Conservation (phyloP, 2,113 vertebrate species). For the Alaudala cheleensis region DNA sequence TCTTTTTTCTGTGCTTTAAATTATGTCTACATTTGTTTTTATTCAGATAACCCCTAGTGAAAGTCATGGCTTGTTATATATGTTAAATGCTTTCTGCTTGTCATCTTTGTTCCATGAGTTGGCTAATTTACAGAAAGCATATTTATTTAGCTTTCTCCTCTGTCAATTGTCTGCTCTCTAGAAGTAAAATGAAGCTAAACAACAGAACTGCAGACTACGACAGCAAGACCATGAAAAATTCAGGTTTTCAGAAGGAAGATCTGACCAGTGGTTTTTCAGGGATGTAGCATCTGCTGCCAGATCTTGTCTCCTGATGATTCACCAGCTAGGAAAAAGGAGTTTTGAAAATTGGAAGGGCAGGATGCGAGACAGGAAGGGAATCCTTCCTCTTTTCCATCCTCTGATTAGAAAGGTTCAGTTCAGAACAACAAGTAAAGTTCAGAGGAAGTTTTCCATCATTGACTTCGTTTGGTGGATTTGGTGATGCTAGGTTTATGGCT, state of each 20-base stretch:
- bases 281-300: neutral
- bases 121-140: neutral
- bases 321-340: neutral
- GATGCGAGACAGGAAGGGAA: neutral
- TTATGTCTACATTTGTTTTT: slow-evolving; percentile 24
- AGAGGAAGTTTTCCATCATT: neutral
- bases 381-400: neutral
- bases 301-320: neutral
- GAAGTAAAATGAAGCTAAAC: neutral
- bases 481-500: neutral
- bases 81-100: neutral
- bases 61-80: neutral
- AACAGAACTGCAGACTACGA: neutral
- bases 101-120: neutral
- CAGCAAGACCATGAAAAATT: neutral
- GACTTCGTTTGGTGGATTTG: neutral
- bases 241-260: neutral
- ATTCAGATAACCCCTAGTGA: slow-evolving; percentile 25
- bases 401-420: neutral
- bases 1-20: slow-evolving; percentile 6
- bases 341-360: neutral
- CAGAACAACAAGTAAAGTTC: neutral
- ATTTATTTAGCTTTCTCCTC: neutral
- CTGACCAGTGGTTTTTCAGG: neutral
- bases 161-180: neutral